Evolutionary conservation across 2,113 vertebrate species (phyloP).

Genomic region (Scolopax mira): DNA sequence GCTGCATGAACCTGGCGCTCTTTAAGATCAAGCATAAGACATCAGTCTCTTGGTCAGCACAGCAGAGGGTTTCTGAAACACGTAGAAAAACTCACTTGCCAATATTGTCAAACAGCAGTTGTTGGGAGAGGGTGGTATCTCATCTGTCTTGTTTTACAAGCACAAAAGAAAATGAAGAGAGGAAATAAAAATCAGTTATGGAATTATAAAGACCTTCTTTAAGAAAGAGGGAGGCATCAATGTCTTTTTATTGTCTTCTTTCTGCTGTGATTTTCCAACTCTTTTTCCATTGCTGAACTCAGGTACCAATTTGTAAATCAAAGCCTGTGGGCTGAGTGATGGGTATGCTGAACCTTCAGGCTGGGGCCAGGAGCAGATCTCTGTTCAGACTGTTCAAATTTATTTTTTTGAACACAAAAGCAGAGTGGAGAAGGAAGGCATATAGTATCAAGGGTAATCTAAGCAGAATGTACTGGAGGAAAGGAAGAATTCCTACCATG

Average conservation of each 20-base stretch:
- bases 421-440: neutral
- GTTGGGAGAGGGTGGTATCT: neutral
- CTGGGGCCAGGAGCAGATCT: neutral
- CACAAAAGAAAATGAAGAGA: neutral
- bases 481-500: neutral
- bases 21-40: neutral
- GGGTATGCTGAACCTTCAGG: constrained; percentile 11
- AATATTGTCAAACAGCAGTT: neutral
- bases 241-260: neutral
- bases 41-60: neutral
- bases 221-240: neutral
- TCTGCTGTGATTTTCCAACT: constrained; percentile 16
- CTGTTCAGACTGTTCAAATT: neutral
- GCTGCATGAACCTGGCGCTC: neutral
- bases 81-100: neutral
- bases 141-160: neutral
- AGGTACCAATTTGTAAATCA: constrained; percentile 11
- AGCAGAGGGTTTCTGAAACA: neutral
- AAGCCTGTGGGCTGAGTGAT: neutral
- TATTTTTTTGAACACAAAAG: constrained; percentile 8
- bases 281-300: neutral
- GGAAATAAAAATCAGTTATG: neutral
- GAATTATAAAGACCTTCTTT: neutral
- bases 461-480: neutral
- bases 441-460: neutral